Conservation (phyloP, 2,113 vertebrate species). For the Colinus virginianus region DNA sequence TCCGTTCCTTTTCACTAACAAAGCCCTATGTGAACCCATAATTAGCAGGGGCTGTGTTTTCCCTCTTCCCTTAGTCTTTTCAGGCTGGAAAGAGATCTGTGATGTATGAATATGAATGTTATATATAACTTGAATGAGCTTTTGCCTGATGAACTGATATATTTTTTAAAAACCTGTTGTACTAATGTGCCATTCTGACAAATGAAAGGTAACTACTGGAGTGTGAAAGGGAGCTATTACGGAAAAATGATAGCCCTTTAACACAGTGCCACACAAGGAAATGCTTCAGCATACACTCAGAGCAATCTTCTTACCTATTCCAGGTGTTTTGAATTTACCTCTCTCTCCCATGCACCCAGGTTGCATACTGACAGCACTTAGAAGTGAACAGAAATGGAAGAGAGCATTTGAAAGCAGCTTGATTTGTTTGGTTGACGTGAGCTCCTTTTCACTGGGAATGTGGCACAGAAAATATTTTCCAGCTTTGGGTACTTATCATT, state of each 20-base stretch:
- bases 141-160: background rate
- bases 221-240: background rate
- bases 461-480: background rate
- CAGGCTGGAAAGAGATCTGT: background rate
- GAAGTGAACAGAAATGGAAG: background rate
- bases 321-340: background rate
- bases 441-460: background rate
- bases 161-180: background rate
- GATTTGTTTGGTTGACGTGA: background rate
- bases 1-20: background rate
- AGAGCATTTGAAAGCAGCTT: background rate
- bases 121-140: background rate
- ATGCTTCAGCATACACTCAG: background rate
- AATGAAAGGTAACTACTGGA: constrained; percentile 9
- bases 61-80: background rate
- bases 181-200: constrained; percentile 19
- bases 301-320: background rate
- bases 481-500: background rate
- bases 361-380: rapidly evolving
- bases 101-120: background rate
- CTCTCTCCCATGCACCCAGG: background rate
- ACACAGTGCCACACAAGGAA: background rate
- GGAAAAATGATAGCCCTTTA: background rate
- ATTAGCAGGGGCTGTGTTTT: background rate
- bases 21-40: background rate